Evolutionary conservation across 2,888 invertebrate species (phyloP).

Genomic region (Diploptera punctata): DNA sequence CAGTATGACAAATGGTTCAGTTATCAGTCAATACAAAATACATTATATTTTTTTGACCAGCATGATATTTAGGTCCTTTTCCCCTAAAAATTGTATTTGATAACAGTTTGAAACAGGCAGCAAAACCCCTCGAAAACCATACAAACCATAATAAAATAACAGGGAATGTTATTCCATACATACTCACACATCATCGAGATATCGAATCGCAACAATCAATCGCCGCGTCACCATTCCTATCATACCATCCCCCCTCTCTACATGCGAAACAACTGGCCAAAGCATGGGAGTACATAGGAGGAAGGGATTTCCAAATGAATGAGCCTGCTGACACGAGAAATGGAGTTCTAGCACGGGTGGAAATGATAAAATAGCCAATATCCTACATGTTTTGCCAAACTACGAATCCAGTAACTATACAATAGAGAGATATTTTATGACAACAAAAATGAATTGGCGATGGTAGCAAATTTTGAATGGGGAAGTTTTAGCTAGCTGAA

Average conservation of each 20-base stretch:
- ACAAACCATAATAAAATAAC: constrained; percentile 16
- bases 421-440: constrained; percentile 34
- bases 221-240: constrained; percentile 34
- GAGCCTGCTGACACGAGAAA: constrained; percentile 34
- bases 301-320: constrained; percentile 33
- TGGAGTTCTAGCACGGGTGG: constrained; percentile 19
- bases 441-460: constrained; percentile 32
- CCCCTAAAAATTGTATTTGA: too few relatives aligned
- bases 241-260: constrained; percentile 5
- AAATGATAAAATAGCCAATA: constrained; percentile 40
- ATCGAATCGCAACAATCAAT: constrained; percentile 37
- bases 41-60: too few relatives aligned
- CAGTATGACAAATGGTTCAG: too few relatives aligned
- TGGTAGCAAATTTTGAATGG: constrained; percentile 33
- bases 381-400: constrained; percentile 24
- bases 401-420: constrained; percentile 19
- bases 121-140: too few relatives aligned
- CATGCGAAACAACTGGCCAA: constrained; percentile 20
- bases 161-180: constrained; percentile 23
- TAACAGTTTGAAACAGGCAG: too few relatives aligned
- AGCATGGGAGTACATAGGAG: neutral
- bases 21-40: too few relatives aligned
- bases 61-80: too few relatives aligned
- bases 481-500: neutral
- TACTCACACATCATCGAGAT: constrained; percentile 34